These are phyloP conservation scores for Drosophila barbarae DNA, from an alignment of 2,888 invertebrate species.

Conservation along the genomic window DNA sequence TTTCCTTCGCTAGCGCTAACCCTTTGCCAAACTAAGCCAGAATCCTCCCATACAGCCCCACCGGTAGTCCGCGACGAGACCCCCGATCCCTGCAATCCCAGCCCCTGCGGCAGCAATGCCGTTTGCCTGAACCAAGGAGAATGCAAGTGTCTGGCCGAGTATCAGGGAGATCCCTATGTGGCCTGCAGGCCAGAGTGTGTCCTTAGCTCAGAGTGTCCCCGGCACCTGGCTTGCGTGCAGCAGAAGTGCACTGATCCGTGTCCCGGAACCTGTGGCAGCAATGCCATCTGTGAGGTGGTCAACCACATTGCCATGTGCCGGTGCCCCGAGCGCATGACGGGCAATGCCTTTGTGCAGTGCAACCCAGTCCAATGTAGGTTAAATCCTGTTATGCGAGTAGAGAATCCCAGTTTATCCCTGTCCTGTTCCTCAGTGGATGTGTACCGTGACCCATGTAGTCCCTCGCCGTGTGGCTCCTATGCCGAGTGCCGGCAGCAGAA, in stretches of 20 bases:
- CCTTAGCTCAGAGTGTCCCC: conserved; percentile 84
- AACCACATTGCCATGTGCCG: conserved; percentile 87
- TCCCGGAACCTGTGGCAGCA: conserved; percentile 85
- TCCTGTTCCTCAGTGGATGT: conserved; percentile 75
- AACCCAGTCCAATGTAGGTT: conserved; percentile 75
- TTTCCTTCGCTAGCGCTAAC: background rate
- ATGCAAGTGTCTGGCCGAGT: conserved; percentile 85
- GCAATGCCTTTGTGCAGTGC: conserved; percentile 85
- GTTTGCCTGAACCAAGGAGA: conserved; percentile 83
- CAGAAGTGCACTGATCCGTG: conserved; percentile 87
- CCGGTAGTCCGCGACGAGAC: conserved; percentile 72
- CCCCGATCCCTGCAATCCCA: conserved; percentile 83
- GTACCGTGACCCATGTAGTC: conserved; percentile 85
- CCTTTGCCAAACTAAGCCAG: conserved; percentile 1
- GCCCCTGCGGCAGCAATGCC: conserved; percentile 90
- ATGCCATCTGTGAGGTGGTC: conserved; percentile 86
- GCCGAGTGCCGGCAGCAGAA: conserved; percentile 87
- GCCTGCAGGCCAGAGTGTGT: conserved; percentile 87
- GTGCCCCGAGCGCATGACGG: conserved; percentile 85
- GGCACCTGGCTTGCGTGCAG: conserved; percentile 84
- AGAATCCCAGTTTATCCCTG: background rate
- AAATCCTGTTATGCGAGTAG: background rate
- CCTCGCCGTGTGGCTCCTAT: conserved; percentile 87
- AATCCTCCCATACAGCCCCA: conserved; percentile 48
- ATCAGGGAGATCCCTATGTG: conserved; percentile 86